Evolutionary conservation across 2,888 invertebrate species (phyloP).

Genomic region (Orthosia gracilis): DNA sequence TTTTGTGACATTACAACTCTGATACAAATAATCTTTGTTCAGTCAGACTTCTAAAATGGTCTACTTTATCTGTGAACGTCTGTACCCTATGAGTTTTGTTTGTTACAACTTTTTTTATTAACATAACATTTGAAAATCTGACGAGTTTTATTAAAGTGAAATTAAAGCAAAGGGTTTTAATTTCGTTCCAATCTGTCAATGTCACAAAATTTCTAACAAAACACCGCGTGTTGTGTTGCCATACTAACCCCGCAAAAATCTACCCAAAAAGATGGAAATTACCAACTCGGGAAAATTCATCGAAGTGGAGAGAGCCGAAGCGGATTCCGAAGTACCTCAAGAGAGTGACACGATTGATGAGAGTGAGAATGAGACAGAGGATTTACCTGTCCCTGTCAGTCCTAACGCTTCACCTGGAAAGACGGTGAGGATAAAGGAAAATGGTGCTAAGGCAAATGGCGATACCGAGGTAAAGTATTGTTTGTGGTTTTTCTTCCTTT

Average conservation of each 20-base stretch:
- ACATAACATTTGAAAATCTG: background rate
- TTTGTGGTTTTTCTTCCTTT: conserved; percentile 51
- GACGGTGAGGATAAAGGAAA: conserved; percentile 87
- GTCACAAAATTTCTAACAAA: conserved; percentile 65
- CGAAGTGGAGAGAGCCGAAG: conserved; percentile 85
- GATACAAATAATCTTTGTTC: no score
- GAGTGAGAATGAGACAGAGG: conserved; percentile 67
- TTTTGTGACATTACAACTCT: conserved; percentile 52
- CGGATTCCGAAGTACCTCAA: conserved; percentile 67
- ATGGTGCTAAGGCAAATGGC: conserved; percentile 82
- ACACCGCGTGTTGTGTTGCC: conserved; percentile 79
- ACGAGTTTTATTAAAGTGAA: background rate
- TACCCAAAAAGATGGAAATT: conserved; percentile 88
- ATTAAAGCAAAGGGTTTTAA: background rate
- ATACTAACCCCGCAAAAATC: conserved; percentile 81
- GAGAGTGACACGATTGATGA: conserved; percentile 66
- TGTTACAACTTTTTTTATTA: no score
- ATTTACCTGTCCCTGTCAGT: conserved; percentile 72
- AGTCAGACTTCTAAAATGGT: no score
- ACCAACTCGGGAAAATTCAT: conserved; percentile 90
- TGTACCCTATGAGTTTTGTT: no score
- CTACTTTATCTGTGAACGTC: background rate
- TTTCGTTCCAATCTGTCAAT: background rate
- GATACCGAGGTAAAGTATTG: conserved; percentile 79
- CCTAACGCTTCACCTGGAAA: conserved; percentile 86